These are phyloP conservation scores for Phodopus roborovskii DNA, from an alignment of 2,113 vertebrate genomes.

Conservation along the genomic window DNA sequence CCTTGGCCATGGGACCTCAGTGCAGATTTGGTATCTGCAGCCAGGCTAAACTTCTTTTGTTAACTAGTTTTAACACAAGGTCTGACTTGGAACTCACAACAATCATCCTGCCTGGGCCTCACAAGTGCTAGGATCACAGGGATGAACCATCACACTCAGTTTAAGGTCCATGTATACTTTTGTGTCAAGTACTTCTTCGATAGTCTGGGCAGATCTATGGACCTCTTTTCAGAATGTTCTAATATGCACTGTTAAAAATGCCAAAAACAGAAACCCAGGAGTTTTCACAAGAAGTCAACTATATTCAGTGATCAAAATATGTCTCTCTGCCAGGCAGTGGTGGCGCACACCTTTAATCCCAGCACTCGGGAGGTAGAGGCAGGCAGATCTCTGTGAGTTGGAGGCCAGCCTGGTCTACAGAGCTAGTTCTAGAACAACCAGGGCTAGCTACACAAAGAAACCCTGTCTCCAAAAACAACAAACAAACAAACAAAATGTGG, in stretches of 20 bases:
- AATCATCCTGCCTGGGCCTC: not conserved
- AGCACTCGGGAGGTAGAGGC: too few species aligned
- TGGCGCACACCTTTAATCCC: too few species aligned
- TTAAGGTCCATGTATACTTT: not conserved
- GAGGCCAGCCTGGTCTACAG: too few species aligned
- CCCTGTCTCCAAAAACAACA: not conserved
- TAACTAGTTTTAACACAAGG: not conserved
- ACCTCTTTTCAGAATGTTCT: not conserved
- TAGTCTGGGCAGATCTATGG: not conserved
- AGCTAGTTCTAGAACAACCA: too few species aligned
- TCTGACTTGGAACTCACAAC: not conserved
- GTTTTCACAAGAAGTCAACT: constrained; percentile 23
- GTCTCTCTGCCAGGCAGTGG: too few species aligned
- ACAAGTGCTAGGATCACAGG: too few species aligned
- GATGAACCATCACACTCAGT: not conserved
- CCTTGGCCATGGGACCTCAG: not conserved
- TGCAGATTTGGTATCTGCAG: not conserved
- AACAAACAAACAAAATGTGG: constrained; percentile 12
- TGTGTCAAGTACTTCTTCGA: not conserved
- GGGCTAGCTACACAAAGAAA: not conserved
- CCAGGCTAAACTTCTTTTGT: not conserved
- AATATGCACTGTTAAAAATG: constrained; percentile 24
- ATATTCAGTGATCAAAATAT: not conserved
- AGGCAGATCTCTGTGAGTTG: too few species aligned
- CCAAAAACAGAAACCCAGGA: not conserved